Base-by-base conservation (phyloP, 2,797 vertebrate genomes). In the Protosalanx chinensis region DNA sequence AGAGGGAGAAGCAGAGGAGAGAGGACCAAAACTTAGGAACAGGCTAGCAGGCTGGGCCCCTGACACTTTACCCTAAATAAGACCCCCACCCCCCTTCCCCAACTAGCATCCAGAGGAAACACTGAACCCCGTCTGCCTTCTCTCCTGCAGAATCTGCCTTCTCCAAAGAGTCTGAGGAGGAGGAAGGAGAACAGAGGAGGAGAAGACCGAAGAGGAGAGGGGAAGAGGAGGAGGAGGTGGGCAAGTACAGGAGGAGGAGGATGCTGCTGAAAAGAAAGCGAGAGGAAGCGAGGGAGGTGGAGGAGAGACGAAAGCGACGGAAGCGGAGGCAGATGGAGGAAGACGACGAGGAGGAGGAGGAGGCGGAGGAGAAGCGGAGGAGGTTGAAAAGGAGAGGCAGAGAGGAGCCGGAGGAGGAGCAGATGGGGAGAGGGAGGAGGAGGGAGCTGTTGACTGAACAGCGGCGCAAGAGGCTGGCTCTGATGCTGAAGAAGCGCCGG, bases 101-200 rank as follows among this genome's bases (percentile, higher is more conserved):
- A 35, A 2, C 41, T 16, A n/a, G 37, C 3, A 46, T 18, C 20
- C 13, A 15, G 15, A 18, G 15, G 35, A 37, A 37, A 18, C 13
- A 15, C 16, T 53, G 16, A 53, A 53, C 2, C 33, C 16, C 60
- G 61, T 72, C 8, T 59, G 37, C 12, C 46, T n/a, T 23, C 3
- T 57, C 59, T 57, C 46, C 63, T 68, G 56, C 41, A 90, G 89
- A 57, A 29, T 84, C 83, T 0, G 27, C 71, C 0, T 86, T 86
- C 1, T 89, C 88, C 61, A 92, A 89, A 30, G 94, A 92, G 8
- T 91, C 90, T 0, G 95, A 94, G 0, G 92, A 92, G 1, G 93
- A 93, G 10, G 93, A 91, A 0, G 92, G 87, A 1, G 85, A 89
- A 0, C 70, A 75, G 16, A 74, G 71, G 35, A 73, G 76, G 16